A percentile compares a stretch with the other conserved stretches of the same genome.
phyloP scores from a whole-genome alignment of 2,113 vertebrate genomes.

The Toxotes chatareus region DNA sequence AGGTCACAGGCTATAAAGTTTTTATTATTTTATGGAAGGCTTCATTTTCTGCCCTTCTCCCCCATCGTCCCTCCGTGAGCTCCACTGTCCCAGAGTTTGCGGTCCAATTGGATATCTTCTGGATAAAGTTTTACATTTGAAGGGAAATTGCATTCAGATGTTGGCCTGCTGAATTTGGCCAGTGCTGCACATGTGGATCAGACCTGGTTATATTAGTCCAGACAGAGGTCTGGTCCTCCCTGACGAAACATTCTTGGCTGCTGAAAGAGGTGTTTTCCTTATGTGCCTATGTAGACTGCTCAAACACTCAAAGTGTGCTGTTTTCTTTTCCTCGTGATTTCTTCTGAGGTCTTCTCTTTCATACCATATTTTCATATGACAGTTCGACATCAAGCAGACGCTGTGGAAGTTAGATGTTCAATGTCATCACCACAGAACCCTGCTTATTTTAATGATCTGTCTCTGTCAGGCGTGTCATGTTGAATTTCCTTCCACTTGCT shows the following conservation, averaged over 20 bases:
- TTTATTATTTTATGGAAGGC: slow-evolving; percentile 76
- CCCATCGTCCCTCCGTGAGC: slow-evolving; percentile 41
- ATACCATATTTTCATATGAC: slow-evolving; percentile 37
- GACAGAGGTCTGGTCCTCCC: slow-evolving; percentile 75
- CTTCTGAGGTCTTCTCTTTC: slow-evolving; percentile 31
- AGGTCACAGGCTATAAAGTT: slow-evolving; percentile 72
- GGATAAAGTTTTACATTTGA: slow-evolving; percentile 80
- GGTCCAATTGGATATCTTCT: slow-evolving; percentile 74
- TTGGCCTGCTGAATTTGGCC: slow-evolving; percentile 70
- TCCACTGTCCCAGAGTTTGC: slow-evolving; percentile 55
- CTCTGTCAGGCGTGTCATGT: slow-evolving; percentile 63
- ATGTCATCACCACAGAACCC: slow-evolving; percentile 60
- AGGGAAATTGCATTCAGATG: slow-evolving; percentile 84
- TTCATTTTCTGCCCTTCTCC: slow-evolving; percentile 46
- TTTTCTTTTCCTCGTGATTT: slow-evolving; percentile 55
- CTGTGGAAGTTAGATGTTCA: slow-evolving; percentile 68
- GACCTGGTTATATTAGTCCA: slow-evolving; percentile 72
- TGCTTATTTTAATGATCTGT: slow-evolving; percentile 57
- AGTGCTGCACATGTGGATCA: slow-evolving; percentile 58
- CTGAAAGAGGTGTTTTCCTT: slow-evolving; percentile 62
- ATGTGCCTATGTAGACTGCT: slow-evolving; percentile 61
- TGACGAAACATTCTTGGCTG: slow-evolving; percentile 68
- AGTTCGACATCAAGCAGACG: slow-evolving; percentile 73
- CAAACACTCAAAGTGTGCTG: slow-evolving; percentile 41
- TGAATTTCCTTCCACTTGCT: slow-evolving; percentile 57